phyloP scores from a whole-genome alignment of 1,140 invertebrate genomes.

The Pseudomyrmex pallidus region DNA sequence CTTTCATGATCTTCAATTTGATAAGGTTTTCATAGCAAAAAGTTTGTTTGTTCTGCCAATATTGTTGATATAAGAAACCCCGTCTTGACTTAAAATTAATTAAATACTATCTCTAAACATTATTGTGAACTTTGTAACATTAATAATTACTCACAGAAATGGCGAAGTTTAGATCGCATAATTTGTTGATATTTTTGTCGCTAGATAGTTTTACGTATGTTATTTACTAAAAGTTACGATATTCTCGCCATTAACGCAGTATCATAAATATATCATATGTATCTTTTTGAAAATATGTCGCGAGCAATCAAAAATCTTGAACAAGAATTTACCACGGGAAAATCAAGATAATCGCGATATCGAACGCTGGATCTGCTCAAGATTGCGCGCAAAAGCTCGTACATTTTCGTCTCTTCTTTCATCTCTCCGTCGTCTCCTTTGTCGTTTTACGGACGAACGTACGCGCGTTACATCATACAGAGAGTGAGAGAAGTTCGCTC shows the following conservation, averaged over 20 bases:
- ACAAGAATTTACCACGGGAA: not conserved
- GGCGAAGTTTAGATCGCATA: not conserved
- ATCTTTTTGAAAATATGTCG: not conserved
- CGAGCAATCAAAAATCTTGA: not conserved
- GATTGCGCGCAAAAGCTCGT: slow-evolving; percentile 17
- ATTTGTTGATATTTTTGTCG: not conserved
- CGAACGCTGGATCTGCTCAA: not conserved
- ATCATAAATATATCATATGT: too few relatives aligned
- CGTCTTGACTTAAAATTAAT: not conserved
- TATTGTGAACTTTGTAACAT: not conserved
- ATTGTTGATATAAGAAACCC: not conserved
- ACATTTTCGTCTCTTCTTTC: slow-evolving; percentile 2
- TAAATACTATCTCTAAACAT: not conserved
- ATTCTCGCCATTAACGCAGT: too few relatives aligned
- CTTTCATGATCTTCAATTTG: slow-evolving; percentile 1
- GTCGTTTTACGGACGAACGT: slow-evolving; percentile 7
- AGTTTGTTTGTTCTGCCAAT: not conserved
- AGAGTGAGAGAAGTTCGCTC: not conserved
- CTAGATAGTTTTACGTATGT: too few relatives aligned
- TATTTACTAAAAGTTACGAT: too few relatives aligned
- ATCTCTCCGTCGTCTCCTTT: not conserved
- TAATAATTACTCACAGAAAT: not conserved
- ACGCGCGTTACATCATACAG: slow-evolving; percentile 32
- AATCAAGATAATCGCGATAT: slow-evolving; percentile 19
- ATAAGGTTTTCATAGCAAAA: slow-evolving; percentile 45